Base-by-base conservation (phyloP, 2,797 vertebrate species). In the Capromys pilorides region DNA sequence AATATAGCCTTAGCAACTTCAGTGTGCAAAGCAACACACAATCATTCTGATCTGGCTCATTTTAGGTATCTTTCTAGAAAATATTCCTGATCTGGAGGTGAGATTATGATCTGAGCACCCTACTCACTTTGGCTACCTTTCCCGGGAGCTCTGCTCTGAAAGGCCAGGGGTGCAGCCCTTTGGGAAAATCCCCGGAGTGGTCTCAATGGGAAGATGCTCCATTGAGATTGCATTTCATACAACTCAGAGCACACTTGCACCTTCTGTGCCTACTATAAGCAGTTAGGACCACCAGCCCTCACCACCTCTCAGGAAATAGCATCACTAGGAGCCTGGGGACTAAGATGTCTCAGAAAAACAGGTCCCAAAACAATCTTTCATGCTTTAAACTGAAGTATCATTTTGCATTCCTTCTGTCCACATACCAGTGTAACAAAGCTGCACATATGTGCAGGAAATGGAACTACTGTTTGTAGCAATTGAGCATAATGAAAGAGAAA, bases 341-440 rank as follows among this genome's bases (percentile, higher is more conserved):
- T 80, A 80, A 91, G 31, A 41, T 57, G 22, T 57, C 51, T 69
- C 14, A 67, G 9, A n/a, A 62, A 79, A 94, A 67, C 49, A 69
- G 33, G 33, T 54, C 12, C 62, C 83, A 36, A 96, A 83, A 83
- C 80, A 95, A 94, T 73, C 6, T 45, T 75, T 94, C 66, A 75
- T 75, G 75, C 90, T 66, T 62, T 88, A 77, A 45, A 26, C 2
- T 28, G 41, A 41, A 28, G 12, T 77, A 31, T 45, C 41, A 91
- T 95, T 92, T 93, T 96, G 41, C 83, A 21, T 66, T 39, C 84
- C 69, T 80, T 82, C 67, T 31, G 61, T 95, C 45, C 67, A 69
- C 1, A 26, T 67, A 92, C 85, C 7, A 66, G 57, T 39, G 16
- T 75, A 79, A 79, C 77, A 79, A 75, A 88, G 71, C 33, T 88